Percentiles rank a stretch among this genome's conserved stretches.
Conservation (phyloP, 1,140 invertebrate genomes). For the Drosophila bifasciata region DNA sequence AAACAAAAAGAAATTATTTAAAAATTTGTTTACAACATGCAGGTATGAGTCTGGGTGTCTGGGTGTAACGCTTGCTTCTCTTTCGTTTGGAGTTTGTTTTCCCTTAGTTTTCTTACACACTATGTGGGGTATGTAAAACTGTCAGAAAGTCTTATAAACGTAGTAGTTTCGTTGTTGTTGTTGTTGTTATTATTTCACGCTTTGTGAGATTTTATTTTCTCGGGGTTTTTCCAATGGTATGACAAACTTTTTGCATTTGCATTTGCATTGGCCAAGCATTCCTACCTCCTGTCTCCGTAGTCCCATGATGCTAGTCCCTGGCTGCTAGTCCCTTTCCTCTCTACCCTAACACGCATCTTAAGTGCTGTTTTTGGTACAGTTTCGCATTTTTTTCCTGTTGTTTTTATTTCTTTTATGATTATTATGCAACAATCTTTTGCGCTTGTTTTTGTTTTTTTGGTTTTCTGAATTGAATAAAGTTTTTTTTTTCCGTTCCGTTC, state of each 20-base stretch:
- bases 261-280: slow-evolving; percentile 57
- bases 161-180: slow-evolving; percentile 50
- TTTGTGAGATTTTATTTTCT: slow-evolving; percentile 53
- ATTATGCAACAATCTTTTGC: slow-evolving; percentile 58
- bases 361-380: slow-evolving; percentile 63
- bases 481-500: slow-evolving; percentile 38
- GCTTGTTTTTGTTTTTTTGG: slow-evolving; percentile 19
- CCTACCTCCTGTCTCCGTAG: slow-evolving; percentile 2
- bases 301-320: too few species aligned
- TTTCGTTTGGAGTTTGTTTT: slow-evolving; percentile 5
- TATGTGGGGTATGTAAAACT: slow-evolving; percentile 47
- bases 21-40: slow-evolving; percentile 68
- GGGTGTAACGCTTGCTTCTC: slow-evolving; percentile 8
- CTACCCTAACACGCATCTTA: slow-evolving; percentile 62
- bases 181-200: slow-evolving; percentile 62
- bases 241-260: slow-evolving; percentile 75
- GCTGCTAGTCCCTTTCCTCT: not conserved
- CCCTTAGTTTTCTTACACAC: not conserved
- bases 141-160: slow-evolving; percentile 68
- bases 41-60: slow-evolving; percentile 16
- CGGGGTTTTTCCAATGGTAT: slow-evolving; percentile 19
- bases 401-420: slow-evolving; percentile 63
- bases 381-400: slow-evolving; percentile 8
- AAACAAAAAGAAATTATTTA: slow-evolving; percentile 72
- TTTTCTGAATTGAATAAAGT: slow-evolving; percentile 72